These are phyloP conservation scores for Varroa destructor DNA, from an alignment of 1,140 invertebrate genomes.

Conservation along the genomic window DNA sequence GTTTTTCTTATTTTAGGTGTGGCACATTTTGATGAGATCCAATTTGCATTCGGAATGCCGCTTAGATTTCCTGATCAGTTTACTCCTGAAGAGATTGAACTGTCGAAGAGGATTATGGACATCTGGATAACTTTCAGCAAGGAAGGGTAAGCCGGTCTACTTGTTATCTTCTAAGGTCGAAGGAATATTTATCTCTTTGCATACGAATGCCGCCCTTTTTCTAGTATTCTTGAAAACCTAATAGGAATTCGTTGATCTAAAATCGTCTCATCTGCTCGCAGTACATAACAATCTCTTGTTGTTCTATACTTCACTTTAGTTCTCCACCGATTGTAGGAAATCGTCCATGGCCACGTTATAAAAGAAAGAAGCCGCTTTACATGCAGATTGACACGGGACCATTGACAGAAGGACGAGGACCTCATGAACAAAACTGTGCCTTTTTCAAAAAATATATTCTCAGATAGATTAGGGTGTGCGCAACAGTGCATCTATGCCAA, in stretches of 20 bases:
- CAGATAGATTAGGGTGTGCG: background rate
- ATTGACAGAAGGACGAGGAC: slow-evolving; percentile 1
- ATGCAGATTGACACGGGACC: slow-evolving; percentile 14
- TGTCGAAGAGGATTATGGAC: slow-evolving; percentile 33
- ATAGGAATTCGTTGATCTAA: background rate
- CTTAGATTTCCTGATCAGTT: slow-evolving; percentile 27
- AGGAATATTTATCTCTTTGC: background rate
- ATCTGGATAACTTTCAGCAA: slow-evolving; percentile 34
- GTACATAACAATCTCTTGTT: background rate
- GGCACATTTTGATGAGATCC: slow-evolving; percentile 33
- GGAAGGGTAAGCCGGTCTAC: slow-evolving; percentile 31
- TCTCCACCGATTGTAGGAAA: background rate
- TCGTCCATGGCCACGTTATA: background rate
- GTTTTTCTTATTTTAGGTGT: slow-evolving; percentile 17
- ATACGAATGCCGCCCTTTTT: background rate
- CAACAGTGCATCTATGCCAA: too few species aligned
- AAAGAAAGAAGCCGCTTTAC: background rate
- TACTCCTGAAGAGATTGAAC: slow-evolving; percentile 29
- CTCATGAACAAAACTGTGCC: slow-evolving; percentile 10
- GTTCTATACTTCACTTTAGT: background rate
- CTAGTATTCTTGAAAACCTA: background rate
- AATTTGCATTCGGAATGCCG: slow-evolving; percentile 34
- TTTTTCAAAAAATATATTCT: slow-evolving; percentile 24
- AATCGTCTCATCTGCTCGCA: background rate
- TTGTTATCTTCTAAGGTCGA: slow-evolving; percentile 1